Evolutionary conservation across 2,888 invertebrate species (phyloP), one percentile per base, ranked within the genome.

Genomic region (Tenthredo livida): DNA sequence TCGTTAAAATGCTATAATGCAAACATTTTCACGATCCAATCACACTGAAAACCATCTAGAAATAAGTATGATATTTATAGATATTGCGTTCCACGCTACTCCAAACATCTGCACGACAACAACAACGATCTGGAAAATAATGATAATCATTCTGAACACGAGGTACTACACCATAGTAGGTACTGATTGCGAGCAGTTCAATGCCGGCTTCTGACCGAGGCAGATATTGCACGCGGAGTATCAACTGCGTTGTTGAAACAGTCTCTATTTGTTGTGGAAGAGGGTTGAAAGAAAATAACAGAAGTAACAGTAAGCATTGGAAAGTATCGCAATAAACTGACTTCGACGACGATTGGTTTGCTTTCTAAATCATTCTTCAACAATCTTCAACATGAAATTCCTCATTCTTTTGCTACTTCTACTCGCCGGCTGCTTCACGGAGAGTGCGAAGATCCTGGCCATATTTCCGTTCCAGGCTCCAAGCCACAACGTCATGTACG

Each of bases 401-500:
- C 12, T 47, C 6, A 47, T 12, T n/a, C 9, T 58, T 54, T n/a
- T 78, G n/a, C 10, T 37, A 9, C 50, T 78, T 50, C 33, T 54
- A 12, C 4, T 58, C 1, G 25, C 33, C 4, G 17, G 15, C 10
- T 29, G 3, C 7, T 33, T 58, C 9, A 12, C 58, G 5, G 50
- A 54, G n/a, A 29, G 78, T 17, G 50, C 29, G n/a, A 78, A 78
- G 7, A 78, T 78, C 47, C 58, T 78, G 33, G 78, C 58, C 5
- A 78, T 78, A 78, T 78, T 54, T 78, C 78, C 78, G 0, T 78
- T 54, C 9, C 78, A 78, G 12, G 78, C 54, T n/a, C 43, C 12
- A 58, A 78, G 78, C 37, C 78, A 78, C 58, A 78, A 78, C 12
- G 47, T 78, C 5, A 78, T 78, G 78, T 78, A 33, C 58, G 78